These are phyloP conservation scores for Pimephales promelas DNA, from an alignment of 2,113 vertebrate species.

Conservation along the genomic window DNA sequence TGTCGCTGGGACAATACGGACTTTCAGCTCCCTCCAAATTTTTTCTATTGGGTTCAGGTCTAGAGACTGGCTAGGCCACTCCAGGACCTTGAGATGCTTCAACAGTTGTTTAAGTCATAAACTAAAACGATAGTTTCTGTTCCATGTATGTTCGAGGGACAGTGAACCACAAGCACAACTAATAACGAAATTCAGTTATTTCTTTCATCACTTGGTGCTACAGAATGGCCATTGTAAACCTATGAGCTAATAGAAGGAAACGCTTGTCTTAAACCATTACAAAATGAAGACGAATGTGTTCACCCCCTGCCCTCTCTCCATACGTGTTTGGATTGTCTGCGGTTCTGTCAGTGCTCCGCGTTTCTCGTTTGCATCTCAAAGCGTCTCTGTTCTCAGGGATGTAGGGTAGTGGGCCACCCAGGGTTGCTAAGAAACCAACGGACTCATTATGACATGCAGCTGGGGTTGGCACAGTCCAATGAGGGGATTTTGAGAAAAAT, in stretches of 20 bases:
- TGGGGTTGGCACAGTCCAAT: constrained; percentile 52
- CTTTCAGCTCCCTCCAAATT: too few relatives aligned
- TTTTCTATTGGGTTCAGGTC: too few relatives aligned
- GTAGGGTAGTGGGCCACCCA: constrained; percentile 72
- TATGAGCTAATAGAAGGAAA: constrained; percentile 35
- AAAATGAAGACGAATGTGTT: constrained; percentile 29
- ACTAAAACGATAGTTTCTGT: background rate
- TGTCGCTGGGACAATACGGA: too few relatives aligned
- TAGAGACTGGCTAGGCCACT: too few relatives aligned
- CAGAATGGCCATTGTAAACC: constrained; percentile 41
- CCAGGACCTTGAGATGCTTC: too few relatives aligned
- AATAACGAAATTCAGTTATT: constrained; percentile 25
- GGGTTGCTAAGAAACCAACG: constrained; percentile 69
- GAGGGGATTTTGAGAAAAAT: constrained; percentile 37
- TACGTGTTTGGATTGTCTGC: constrained; percentile 22
- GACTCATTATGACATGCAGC: constrained; percentile 67
- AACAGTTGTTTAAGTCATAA: constrained; percentile 7
- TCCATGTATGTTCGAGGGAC: background rate
- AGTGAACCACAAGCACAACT: constrained; percentile 25
- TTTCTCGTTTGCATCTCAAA: constrained; percentile 52
- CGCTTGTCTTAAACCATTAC: constrained; percentile 28
- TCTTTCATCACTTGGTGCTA: constrained; percentile 21
- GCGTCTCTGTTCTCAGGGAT: constrained; percentile 59
- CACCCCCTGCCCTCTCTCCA: background rate
- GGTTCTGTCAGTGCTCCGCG: constrained; percentile 21